Evolutionary conservation across 2,797 vertebrate species (phyloP), one percentile per base, ranked within the genome.

Genomic region (Aulostomus chinensis): DNA sequence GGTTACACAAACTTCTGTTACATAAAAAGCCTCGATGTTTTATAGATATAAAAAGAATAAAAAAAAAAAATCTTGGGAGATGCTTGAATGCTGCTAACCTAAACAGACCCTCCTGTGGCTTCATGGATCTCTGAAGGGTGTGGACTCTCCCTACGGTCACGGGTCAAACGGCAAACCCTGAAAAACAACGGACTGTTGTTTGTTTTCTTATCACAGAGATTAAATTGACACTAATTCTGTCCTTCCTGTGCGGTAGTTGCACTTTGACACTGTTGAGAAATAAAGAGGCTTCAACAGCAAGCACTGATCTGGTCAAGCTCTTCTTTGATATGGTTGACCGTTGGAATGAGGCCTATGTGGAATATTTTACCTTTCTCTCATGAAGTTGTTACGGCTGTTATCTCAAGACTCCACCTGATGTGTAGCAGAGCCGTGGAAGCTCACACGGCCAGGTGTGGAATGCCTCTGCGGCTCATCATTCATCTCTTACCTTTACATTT

Each of bases 161-260:
- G 58, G 67, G 77, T 80, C 76, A 79, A 55, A 73, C 8, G 12
- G 50, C 57, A 76, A 63, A 62, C 9, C 18, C 28, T 63, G 58
- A 51, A 65, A 69, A 79, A 66, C n/a, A 43, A 9, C 4, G 33
- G 28, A 7, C 8, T 35, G 18, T 6, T 81, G 74, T 83, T 86
- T 85, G 69, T 84, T 83, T 79, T 77, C 65, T 74, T 84, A 86
- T 84, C 68, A 47, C 26, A 43, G 13, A 55, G 60, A 47, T 64
- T 6, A 65, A 81, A 84, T 77, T 56, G 11, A 7, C 46, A 72
- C 61, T 85, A 85, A 83, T 83, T 81, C 52, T 56, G 57, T 13
- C 15, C 49, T 86, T 89, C 86, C 85, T 84, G 81, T 11, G 12
- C 59, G 28, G 29, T 36, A 53, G 62, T 59, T 64, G 61, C 59